These are phyloP conservation scores for Drymodes brunneopygia DNA, from an alignment of 2,113 vertebrate genomes.

Conservation along the genomic window DNA sequence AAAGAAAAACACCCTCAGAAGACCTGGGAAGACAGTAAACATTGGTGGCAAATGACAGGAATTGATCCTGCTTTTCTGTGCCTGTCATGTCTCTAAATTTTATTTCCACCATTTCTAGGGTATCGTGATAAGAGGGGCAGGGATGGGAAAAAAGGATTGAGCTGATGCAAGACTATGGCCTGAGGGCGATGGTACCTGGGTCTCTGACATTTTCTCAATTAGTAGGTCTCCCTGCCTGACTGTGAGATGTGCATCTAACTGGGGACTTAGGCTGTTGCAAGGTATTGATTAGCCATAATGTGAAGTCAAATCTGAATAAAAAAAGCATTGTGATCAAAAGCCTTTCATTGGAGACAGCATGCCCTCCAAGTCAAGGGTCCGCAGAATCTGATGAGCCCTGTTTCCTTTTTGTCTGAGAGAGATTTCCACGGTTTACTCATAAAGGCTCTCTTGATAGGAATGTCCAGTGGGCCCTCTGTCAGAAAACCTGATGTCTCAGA, in stretches of 20 bases:
- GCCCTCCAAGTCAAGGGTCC: slow-evolving; percentile 76
- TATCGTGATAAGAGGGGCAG: slow-evolving; percentile 62
- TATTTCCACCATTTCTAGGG: slow-evolving; percentile 76
- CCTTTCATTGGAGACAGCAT: slow-evolving; percentile 83
- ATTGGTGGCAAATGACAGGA: slow-evolving; percentile 82
- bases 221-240: slow-evolving; percentile 84
- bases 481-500: slow-evolving; percentile 78
- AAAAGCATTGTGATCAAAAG: slow-evolving; percentile 88
- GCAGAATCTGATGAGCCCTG: slow-evolving; percentile 75
- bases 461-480: slow-evolving; percentile 87
- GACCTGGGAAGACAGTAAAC: slow-evolving; percentile 77
- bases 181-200: slow-evolving; percentile 83
- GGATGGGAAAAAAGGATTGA: slow-evolving; percentile 43
- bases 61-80: slow-evolving; percentile 79
- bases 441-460: slow-evolving; percentile 84
- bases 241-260: slow-evolving; percentile 84
- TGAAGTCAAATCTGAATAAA: slow-evolving; percentile 94
- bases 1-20: slow-evolving; percentile 76
- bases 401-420: slow-evolving; percentile 77
- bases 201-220: slow-evolving; percentile 94
- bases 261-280: slow-evolving; percentile 75
- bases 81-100: slow-evolving; percentile 82
- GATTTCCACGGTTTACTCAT: slow-evolving; percentile 72
- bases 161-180: slow-evolving; percentile 81
- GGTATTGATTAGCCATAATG: slow-evolving; percentile 95